Percentiles rank a stretch among this genome's conserved stretches.
Conservation (phyloP, 2,888 invertebrate genomes). For the Hanleya hanleyi region DNA sequence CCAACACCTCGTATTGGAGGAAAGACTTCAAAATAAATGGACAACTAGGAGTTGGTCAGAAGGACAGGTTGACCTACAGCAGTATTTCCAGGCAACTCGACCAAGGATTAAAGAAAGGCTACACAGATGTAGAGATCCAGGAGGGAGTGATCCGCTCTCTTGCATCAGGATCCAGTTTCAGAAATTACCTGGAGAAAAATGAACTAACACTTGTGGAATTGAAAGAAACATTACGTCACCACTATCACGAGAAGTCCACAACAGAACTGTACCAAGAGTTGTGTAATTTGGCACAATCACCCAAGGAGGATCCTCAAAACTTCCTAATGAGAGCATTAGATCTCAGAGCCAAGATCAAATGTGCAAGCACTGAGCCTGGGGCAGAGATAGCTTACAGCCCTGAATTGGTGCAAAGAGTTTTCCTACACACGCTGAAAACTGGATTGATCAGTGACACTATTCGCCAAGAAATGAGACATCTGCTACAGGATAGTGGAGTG, state of each 20-base stretch:
- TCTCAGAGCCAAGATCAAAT: slow-evolving; percentile 11
- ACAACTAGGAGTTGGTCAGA: background rate
- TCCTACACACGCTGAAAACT: slow-evolving; percentile 6
- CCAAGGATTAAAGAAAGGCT: background rate
- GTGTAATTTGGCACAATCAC: background rate
- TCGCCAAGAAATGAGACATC: slow-evolving; percentile 13
- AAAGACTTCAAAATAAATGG: slow-evolving; percentile 6
- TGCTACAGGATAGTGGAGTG: background rate
- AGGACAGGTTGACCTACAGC: background rate
- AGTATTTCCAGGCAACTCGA: slow-evolving; percentile 3
- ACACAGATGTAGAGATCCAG: background rate
- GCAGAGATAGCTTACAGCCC: slow-evolving; percentile 12
- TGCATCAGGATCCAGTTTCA: too few relatives aligned
- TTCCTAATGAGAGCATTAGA: slow-evolving; percentile 18
- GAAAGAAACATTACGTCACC: slow-evolving; percentile 4
- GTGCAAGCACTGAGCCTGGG: slow-evolving; percentile 10
- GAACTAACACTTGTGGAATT: background rate
- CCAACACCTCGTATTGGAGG: background rate
- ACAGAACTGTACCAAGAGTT: slow-evolving; percentile 23
- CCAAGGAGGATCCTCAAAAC: slow-evolving; percentile 12
- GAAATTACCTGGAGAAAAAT: background rate
- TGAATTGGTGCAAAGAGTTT: slow-evolving; percentile 10
- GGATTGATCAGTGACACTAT: slow-evolving; percentile 1
- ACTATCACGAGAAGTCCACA: slow-evolving; percentile 19
- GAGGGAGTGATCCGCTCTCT: background rate